These are phyloP conservation scores for Apis cerana DNA, from an alignment of 1,140 invertebrate species.

Conservation along the genomic window DNA sequence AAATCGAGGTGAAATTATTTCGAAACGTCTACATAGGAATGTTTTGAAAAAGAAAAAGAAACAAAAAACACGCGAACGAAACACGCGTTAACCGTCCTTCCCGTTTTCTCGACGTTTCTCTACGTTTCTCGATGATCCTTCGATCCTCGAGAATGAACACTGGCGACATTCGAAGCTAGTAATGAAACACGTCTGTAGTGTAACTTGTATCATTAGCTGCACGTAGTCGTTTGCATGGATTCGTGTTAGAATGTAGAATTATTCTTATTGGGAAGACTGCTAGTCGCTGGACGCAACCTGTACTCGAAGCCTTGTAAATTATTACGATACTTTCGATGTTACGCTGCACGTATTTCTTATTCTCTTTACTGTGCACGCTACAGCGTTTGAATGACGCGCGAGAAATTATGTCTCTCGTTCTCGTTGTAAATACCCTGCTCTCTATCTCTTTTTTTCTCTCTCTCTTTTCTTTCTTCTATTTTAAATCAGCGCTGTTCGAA, in stretches of 20 bases:
- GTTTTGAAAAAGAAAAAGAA: not conserved
- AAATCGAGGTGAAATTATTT: not conserved
- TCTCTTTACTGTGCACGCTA: not conserved
- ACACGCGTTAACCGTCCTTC: not conserved
- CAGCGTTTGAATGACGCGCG: not conserved
- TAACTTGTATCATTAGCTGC: slow-evolving; percentile 50
- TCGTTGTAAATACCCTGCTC: slow-evolving; percentile 7
- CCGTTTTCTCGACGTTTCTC: not conserved
- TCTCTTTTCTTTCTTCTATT: not conserved
- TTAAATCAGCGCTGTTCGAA: not conserved
- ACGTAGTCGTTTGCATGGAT: slow-evolving; percentile 62
- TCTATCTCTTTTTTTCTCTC: not conserved
- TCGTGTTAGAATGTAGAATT: slow-evolving; percentile 41
- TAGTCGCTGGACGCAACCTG: slow-evolving; percentile 28
- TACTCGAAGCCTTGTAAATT: slow-evolving; percentile 17
- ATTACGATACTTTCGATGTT: slow-evolving; percentile 31
- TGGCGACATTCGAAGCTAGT: slow-evolving; percentile 50
- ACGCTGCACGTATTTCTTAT: not conserved
- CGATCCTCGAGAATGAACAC: not conserved
- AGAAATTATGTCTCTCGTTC: not conserved
- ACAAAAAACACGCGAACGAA: not conserved
- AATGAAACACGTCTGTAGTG: slow-evolving; percentile 43
- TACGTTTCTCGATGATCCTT: not conserved
- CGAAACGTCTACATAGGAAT: too few relatives aligned
- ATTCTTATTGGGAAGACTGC: slow-evolving; percentile 21